Evolutionary conservation across 2,113 vertebrate species (phyloP), one percentile per base, ranked within the genome.

Genomic region (Microtus pennsylvanicus): DNA sequence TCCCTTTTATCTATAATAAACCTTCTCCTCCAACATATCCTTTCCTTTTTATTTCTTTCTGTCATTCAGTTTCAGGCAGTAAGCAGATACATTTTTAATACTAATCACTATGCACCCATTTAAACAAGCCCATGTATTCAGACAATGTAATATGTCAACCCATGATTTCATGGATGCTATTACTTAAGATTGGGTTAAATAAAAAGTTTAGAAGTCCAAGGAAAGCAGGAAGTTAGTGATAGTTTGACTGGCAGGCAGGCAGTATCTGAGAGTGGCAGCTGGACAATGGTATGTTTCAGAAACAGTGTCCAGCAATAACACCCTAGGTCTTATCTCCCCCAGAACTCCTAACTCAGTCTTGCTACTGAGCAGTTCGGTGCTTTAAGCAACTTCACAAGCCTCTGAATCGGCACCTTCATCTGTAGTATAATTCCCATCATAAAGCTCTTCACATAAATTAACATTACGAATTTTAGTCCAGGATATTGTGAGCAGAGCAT

Each of bases 121-220:
- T 92, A 91, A 88, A 65, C 58, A 74, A 33, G 11, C 24, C 11
- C 26, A 87, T 72, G 19, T 61, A 93, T 67, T n/a, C 74, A n/a
- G 67, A 90, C 65, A 80, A 52, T 30, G 55, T 63, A 88, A 83
- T 42, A 90, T 77, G 47, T 76, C 35, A 94, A 95, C 1, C 21
- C n/a, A 61, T 78, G 33, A 86, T 75, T 96, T 94, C n/a, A 52
- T 90, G 69, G 69, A 75, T 87, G 33, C 28, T 91, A 80, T 94
- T 96, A 12, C 72, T 94, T 95, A 87, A 65, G 67, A 88, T 65
- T 78, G 76, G 42, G 12, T 52, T 93, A 88, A 77, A 70, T 82
- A 91, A 86, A 42, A 92, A 90, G 28, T 61, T 75, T 42, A 91
- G 89, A 93, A 7, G 1, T 45, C 50, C 63, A 67, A 77, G 22